Conservation (phyloP, 2,888 invertebrate genomes). For the Nasonia oneida region DNA sequence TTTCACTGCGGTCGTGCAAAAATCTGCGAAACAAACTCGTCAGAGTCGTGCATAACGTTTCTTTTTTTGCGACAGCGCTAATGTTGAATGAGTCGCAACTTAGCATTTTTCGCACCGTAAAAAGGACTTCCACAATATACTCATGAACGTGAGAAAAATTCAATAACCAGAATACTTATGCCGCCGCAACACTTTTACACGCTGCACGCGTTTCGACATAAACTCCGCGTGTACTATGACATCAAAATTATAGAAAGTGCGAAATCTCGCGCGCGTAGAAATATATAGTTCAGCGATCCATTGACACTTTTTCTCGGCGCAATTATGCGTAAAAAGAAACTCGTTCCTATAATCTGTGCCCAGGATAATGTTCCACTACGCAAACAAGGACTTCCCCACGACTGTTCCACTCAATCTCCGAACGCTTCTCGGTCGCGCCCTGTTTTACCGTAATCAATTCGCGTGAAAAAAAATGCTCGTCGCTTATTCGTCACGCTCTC, state of each 20-base stretch:
- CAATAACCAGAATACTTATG: conserved; percentile 25
- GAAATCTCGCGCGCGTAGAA: background rate
- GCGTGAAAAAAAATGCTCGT: conserved; percentile 45
- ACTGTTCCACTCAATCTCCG: background rate
- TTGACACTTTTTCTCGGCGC: background rate
- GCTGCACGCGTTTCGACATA: conserved; percentile 54
- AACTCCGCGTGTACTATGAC: conserved; percentile 31
- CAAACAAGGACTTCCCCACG: no score
- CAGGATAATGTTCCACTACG: no score
- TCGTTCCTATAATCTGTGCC: no score
- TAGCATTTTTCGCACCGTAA: conserved; percentile 57
- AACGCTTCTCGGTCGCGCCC: background rate
- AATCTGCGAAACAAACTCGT: background rate
- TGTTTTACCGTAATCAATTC: conserved; percentile 55
- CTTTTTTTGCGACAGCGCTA: conserved; percentile 38
- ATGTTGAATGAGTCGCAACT: conserved; percentile 39
- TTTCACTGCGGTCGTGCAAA: background rate
- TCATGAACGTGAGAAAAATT: conserved; percentile 55
- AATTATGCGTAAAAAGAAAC: no score
- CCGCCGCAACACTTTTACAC: conserved; percentile 28
- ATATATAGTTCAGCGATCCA: background rate
- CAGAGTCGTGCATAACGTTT: background rate
- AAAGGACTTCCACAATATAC: conserved; percentile 53
- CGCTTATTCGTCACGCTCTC: conserved; percentile 57
- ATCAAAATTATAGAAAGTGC: conserved; percentile 45